These are phyloP conservation scores for Eutrigla gurnardus DNA, from an alignment of 2,797 vertebrate species.

Conservation along the genomic window DNA sequence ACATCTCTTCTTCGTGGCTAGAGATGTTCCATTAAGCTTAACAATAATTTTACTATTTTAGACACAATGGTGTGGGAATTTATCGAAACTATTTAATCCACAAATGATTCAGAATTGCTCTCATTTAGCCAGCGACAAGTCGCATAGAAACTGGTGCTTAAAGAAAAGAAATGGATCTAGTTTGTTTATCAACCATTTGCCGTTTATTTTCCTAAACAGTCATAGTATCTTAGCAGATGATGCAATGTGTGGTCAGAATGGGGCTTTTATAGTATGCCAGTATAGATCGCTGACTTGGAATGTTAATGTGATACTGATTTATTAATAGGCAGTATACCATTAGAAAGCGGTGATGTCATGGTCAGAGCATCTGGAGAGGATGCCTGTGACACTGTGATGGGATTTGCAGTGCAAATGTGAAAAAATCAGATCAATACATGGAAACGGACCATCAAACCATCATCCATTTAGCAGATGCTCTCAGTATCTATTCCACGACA, in stretches of 20 bases:
- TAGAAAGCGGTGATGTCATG: slow-evolving; percentile 48
- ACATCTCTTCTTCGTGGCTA: slow-evolving; percentile 32
- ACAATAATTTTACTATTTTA: slow-evolving; percentile 43
- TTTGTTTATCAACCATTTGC: slow-evolving; percentile 19
- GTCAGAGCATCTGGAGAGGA: slow-evolving; percentile 28
- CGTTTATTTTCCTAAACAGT: slow-evolving; percentile 24
- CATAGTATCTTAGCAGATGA: slow-evolving; percentile 43
- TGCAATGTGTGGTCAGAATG: slow-evolving; percentile 8
- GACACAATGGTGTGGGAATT: slow-evolving; percentile 15
- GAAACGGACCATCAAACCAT: slow-evolving; percentile 47
- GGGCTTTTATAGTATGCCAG: slow-evolving; percentile 6
- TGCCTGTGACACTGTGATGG: slow-evolving; percentile 18
- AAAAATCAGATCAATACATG: slow-evolving; percentile 40
- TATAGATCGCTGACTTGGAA: slow-evolving; percentile 16
- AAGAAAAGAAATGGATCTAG: slow-evolving; percentile 19
- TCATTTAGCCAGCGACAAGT: slow-evolving; percentile 30
- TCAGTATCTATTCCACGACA: slow-evolving; percentile 48
- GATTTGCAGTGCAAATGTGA: slow-evolving; percentile 52
- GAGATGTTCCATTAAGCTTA: slow-evolving; percentile 31
- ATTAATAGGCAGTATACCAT: slow-evolving; percentile 31
- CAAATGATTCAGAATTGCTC: slow-evolving; percentile 28
- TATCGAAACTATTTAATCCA: slow-evolving; percentile 23
- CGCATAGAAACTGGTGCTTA: slow-evolving; percentile 20
- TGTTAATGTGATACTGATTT: slow-evolving; percentile 32
- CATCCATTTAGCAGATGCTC: slow-evolving; percentile 46